Percentiles rank a stretch among this genome's conserved stretches.
These are phyloP conservation scores for Ferdinandea cuprea DNA, from an alignment of 2,888 invertebrate species.

Conservation along the genomic window DNA sequence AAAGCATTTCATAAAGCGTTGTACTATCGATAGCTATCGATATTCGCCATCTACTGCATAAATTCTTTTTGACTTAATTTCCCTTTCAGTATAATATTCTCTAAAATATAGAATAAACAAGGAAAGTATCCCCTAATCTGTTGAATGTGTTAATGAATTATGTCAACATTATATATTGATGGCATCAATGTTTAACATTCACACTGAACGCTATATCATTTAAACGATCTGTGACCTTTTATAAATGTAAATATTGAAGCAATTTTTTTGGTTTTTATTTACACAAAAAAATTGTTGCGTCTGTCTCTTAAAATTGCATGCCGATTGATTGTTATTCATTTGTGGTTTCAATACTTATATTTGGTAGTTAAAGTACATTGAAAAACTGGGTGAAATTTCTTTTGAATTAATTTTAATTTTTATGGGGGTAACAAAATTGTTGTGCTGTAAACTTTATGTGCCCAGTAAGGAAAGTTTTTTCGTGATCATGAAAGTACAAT, in stretches of 20 bases:
- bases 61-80: not conserved
- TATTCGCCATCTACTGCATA: slow-evolving; percentile 12
- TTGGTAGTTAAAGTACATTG: not conserved
- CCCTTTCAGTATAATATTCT: not conserved
- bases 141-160: slow-evolving; percentile 46
- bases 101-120: slow-evolving; percentile 38
- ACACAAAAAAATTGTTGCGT: slow-evolving; percentile 37
- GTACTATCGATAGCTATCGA: not conserved
- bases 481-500: too few species aligned
- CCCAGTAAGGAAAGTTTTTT: too few species aligned
- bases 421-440: not conserved
- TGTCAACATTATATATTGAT: slow-evolving; percentile 57
- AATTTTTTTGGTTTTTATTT: slow-evolving; percentile 35
- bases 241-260: slow-evolving; percentile 53
- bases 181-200: slow-evolving; percentile 65
- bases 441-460: too few species aligned
- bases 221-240: slow-evolving; percentile 28
- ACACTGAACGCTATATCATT: slow-evolving; percentile 38
- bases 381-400: not conserved
- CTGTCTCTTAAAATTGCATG: slow-evolving; percentile 34
- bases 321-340: slow-evolving; percentile 5
- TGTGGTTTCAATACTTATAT: slow-evolving; percentile 30
- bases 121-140: slow-evolving; percentile 33
- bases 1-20: not conserved
- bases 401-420: slow-evolving; percentile 14